phyloP scores from a whole-genome alignment of 2,797 vertebrate species.

The Hypotaenidia okinawae region DNA sequence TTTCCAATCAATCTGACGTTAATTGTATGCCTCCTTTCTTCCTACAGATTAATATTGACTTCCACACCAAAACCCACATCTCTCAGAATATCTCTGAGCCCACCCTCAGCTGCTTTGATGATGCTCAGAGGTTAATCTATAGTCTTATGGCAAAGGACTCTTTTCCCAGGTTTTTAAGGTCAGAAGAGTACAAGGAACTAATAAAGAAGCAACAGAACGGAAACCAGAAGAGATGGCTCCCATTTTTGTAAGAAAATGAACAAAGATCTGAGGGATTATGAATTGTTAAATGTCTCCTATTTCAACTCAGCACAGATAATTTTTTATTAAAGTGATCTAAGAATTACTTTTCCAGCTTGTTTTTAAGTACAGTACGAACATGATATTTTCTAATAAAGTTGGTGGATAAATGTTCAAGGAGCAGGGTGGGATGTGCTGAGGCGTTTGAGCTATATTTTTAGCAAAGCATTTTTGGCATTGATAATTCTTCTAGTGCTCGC shows the following conservation, averaged over 20 bases:
- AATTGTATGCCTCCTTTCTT: constrained; percentile 43
- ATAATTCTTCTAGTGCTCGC: neutral
- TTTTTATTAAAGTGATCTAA: neutral
- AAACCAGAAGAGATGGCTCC: constrained; percentile 84
- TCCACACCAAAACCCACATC: constrained; percentile 88
- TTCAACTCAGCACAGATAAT: neutral
- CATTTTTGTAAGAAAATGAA: constrained; percentile 63
- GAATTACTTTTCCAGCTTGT: neutral
- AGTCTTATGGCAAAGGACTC: constrained; percentile 95
- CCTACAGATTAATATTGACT: constrained; percentile 96
- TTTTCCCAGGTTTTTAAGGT: constrained; percentile 94
- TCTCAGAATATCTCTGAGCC: constrained; percentile 89
- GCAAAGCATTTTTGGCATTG: neutral
- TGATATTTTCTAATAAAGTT: neutral
- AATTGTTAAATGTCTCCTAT: neutral
- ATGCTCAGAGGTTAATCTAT: constrained; percentile 91
- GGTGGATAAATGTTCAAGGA: neutral
- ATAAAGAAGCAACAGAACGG: constrained; percentile 77
- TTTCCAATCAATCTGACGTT: neutral
- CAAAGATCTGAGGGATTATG: neutral
- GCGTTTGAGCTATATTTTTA: neutral
- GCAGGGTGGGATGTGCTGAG: neutral
- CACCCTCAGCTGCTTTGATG: constrained; percentile 89
- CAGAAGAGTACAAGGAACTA: constrained; percentile 89
- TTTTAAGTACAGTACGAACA: neutral